Base-by-base conservation (phyloP, 2,888 invertebrate genomes). In the Drosophila mayaguana region DNA sequence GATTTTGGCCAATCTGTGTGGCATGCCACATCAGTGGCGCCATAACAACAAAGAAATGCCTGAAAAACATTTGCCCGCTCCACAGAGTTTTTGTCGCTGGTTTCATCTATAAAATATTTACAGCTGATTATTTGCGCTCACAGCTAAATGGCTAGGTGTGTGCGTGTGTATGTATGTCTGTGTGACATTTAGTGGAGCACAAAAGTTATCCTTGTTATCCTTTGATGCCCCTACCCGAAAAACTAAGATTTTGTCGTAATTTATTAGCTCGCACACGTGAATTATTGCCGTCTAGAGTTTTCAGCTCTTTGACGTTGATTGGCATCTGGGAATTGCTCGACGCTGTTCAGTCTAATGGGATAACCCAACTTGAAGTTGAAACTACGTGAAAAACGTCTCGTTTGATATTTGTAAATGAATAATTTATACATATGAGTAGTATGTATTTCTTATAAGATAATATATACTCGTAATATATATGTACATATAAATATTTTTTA, bases 181-280 rank as follows among this genome's bases (percentile, higher is more conserved):
- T 67, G 73, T 34, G 56, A 62, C 60, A 64, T 62, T 67, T 48
- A 80, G 80, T 80, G 60, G 48, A 78, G 80, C 63, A 38, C 53
- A 71, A 70, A 81, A 84, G 75, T 81, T 90, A 89, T 89, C 85
- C 88, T 78, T 89, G 72, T 78, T 87, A 81, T 90, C 90, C 90
- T 87, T 89, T 90, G 91, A 90, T 79, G 80, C 81, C 63, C 46
- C 63, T 46, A n/a, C 7, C 43, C 43, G 20, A 3, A 16, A 59
- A 36, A 42, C 46, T 65, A 56, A 34, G 61, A 68, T 82, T 65
- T 42, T 63, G 72, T 71, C 73, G 34, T 90, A 80, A 89, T 91
- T 89, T 89, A 89, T 90, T 91, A 80, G 79, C 73, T 69, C 56
- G 72, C 78, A 81, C 64, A 80, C 74, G 81, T 87, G 79, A 89